Conservation (phyloP, 2,113 vertebrate genomes). For the Sinocyclocheilus anophthalmus region DNA sequence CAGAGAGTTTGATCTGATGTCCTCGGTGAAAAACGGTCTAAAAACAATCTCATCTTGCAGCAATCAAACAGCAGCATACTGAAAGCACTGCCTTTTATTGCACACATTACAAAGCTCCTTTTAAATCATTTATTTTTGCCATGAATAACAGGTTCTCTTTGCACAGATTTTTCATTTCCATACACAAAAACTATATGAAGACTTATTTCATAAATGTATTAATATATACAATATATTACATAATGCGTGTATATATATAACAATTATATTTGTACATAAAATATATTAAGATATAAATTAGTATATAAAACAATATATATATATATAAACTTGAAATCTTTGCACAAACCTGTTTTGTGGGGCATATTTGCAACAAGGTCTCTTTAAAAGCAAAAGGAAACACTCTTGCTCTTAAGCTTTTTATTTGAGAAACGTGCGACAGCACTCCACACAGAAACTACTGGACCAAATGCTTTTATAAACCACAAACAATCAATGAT, state of each 20-base stretch:
- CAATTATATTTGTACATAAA: no score
- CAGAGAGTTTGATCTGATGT: neutral
- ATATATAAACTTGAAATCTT: neutral
- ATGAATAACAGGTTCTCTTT: conserved; percentile 72
- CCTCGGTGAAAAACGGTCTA: neutral
- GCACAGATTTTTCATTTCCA: conserved; percentile 55
- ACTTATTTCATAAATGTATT: no score
- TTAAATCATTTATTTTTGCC: conserved; percentile 1
- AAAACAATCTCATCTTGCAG: conserved; percentile 42
- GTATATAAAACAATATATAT: no score
- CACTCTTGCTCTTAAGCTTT: neutral
- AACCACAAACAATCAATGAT: neutral
- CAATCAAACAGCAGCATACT: conserved; percentile 63
- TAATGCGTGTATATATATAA: no score
- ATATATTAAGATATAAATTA: no score
- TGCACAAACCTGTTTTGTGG: neutral
- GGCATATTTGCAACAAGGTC: neutral
- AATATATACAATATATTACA: no score
- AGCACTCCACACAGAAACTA: neutral
- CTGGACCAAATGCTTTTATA: neutral
- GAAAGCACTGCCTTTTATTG: conserved; percentile 78
- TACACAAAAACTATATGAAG: no score
- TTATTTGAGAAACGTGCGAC: neutral
- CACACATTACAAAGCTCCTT: conserved; percentile 68
- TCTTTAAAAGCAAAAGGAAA: neutral